Percentiles rank a stretch among this genome's conserved stretches.
These are phyloP conservation scores for Eulemur rufifrons DNA, from an alignment of 2,113 vertebrate species.

Conservation along the genomic window DNA sequence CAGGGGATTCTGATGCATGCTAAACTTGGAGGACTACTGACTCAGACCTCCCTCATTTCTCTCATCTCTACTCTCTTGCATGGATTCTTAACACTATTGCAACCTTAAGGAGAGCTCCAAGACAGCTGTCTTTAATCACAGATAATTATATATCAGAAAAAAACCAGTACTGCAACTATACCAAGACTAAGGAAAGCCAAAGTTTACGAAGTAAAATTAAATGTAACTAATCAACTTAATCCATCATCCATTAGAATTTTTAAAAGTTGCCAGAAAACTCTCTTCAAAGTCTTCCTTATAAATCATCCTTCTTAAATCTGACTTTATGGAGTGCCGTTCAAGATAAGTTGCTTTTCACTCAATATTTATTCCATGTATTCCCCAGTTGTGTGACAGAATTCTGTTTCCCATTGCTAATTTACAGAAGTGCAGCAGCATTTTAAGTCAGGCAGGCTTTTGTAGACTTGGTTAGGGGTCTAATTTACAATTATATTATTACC, in stretches of 20 bases:
- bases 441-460: background rate
- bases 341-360: background rate
- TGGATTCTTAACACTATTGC: background rate
- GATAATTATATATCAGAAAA: background rate
- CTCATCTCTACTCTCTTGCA: background rate
- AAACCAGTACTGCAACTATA: background rate
- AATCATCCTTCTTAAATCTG: background rate
- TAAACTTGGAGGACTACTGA: background rate
- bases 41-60: background rate
- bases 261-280: background rate
- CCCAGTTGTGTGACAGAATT: background rate
- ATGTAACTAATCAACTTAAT: background rate
- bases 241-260: background rate
- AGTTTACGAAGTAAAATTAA: background rate
- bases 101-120: background rate
- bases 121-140: background rate
- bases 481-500: conserved; percentile 6
- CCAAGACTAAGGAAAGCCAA: background rate
- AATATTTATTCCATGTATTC: background rate
- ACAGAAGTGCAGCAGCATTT: background rate
- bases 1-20: background rate
- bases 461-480: background rate
- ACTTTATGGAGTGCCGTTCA: background rate
- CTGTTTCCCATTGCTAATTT: background rate
- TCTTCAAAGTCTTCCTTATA: background rate